Percentiles rank a stretch among this genome's conserved stretches.
These are phyloP conservation scores for Augochlorella aurata DNA, from an alignment of 2,888 invertebrate genomes.

Conservation along the genomic window DNA sequence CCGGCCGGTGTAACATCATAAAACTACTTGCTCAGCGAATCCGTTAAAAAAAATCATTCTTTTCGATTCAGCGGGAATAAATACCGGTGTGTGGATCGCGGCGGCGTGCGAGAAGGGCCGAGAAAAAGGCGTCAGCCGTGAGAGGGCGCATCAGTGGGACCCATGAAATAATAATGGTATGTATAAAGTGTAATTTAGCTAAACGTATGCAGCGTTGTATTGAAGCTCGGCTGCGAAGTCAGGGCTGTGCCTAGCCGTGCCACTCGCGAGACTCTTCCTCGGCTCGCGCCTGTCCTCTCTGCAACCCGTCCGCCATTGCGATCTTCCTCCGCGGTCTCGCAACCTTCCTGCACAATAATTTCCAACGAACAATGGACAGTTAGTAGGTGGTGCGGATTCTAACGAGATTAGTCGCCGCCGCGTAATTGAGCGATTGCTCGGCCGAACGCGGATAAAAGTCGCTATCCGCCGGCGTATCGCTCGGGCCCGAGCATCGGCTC, in stretches of 20 bases:
- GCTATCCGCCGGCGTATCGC: conserved; percentile 48
- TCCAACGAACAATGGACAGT: conserved; percentile 53
- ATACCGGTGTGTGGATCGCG: background rate
- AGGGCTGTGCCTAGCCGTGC: conserved; percentile 71
- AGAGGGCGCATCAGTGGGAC: conserved; percentile 74
- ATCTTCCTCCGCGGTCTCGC: background rate
- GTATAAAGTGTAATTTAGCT: conserved; percentile 80
- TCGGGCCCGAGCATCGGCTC: conserved; percentile 22
- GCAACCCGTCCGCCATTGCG: background rate
- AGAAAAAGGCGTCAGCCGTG: conserved; percentile 73
- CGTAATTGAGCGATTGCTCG: conserved; percentile 65
- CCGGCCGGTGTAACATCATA: background rate
- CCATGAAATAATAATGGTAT: conserved; percentile 79
- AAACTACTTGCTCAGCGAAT: background rate
- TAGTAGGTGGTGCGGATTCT: conserved; percentile 46
- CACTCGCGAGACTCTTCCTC: conserved; percentile 1
- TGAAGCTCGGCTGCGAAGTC: conserved; percentile 70
- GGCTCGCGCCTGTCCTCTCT: background rate
- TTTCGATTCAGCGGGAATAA: background rate
- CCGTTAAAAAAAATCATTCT: background rate
- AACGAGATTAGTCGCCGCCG: conserved; percentile 57
- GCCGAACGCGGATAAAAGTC: conserved; percentile 39
- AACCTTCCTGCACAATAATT: conserved; percentile 36
- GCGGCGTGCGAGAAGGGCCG: conserved; percentile 50
- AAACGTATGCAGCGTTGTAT: conserved; percentile 79